Evolutionary conservation across 2,797 vertebrate species (phyloP).

Genomic region (Sparidentex hasta): DNA sequence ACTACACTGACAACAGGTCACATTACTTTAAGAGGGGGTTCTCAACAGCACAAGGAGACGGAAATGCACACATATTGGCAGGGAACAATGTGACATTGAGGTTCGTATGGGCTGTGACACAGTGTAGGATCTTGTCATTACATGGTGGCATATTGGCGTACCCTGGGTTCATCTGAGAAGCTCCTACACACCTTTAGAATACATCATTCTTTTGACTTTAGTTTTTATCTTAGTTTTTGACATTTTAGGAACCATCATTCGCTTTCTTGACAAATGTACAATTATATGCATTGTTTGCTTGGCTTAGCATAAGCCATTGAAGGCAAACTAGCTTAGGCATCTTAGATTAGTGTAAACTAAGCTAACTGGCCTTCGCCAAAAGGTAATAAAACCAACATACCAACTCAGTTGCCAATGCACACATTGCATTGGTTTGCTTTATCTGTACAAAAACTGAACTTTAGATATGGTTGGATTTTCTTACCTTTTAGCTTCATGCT

Average conservation of each 20-base stretch:
- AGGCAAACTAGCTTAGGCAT: too few relatives aligned
- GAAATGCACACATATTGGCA: constrained; percentile 39
- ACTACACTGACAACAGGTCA: constrained; percentile 46
- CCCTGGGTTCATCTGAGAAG: constrained; percentile 8
- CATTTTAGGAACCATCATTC: not conserved
- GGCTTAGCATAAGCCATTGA: constrained; percentile 12
- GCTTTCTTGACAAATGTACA: not conserved
- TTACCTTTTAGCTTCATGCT: not conserved
- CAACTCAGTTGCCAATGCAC: not conserved
- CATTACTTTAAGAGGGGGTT: constrained; percentile 33
- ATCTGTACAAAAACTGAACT: not conserved
- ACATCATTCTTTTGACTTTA: not conserved
- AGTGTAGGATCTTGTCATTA: constrained; percentile 33
- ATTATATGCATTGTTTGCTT: constrained; percentile 1
- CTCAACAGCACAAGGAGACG: constrained; percentile 59
- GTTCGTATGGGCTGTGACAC: constrained; percentile 32
- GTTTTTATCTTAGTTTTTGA: constrained; percentile 10
- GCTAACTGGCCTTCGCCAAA: not conserved
- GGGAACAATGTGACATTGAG: constrained; percentile 27
- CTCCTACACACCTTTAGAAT: constrained; percentile 3
- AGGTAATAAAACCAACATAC: not conserved
- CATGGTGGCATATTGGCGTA: not conserved
- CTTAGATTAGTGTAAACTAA: not conserved
- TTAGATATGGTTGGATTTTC: not conserved
- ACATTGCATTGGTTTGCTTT: not conserved